Base-by-base conservation (phyloP, 2,113 vertebrate species). In the Todiramphus chloris region DNA sequence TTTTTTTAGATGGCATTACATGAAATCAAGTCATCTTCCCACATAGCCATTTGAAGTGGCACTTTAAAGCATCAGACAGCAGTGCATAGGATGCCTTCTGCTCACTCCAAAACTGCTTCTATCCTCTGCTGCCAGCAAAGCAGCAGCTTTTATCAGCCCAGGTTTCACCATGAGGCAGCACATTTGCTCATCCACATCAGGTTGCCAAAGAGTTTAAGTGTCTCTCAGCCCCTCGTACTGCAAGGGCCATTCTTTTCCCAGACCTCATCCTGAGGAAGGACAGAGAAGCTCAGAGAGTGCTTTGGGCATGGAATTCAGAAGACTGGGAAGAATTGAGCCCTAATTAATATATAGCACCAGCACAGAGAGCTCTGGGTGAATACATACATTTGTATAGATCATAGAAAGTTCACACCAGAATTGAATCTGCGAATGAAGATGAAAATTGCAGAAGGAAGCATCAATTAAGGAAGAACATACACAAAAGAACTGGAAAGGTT, bases 11-110 rank as follows among this genome's bases (percentile, higher is more conserved):
- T 31, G 5, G 25, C 9, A 13, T 5, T 18, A 24, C 25, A 23
- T 44, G n/a, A 81, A 44, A 58, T 4, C 9, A 12, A 75, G 50
- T 25, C 2, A 1, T 17, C 27, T 50, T 48, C 23, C 60, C 48
- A 37, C 1, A 10, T 0, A 33, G n/a, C 30, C n/a, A 43, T 60
- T 35, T 28, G 43, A 59, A 83, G 53, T 0, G 1, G 60, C 35
- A n/a, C 13, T 39, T 64, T 17, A 35, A 58, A 43, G 48, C 16
- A 8, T 15, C 37, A 33, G 51, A 44, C 17, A 67, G n/a, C 15
- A 24, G 73, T 4, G 14, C 55, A n/a, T 2, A 4, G 39, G 21
- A 18, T 33, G 25, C 59, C 33, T 51, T 35, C 31, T 33, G 27
- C 44, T 74, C 33, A 14, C 56, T 75, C 56, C 12, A 3, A 43